phyloP scores from a whole-genome alignment of 2,797 vertebrate species.

The Gallinago nigripennis region DNA sequence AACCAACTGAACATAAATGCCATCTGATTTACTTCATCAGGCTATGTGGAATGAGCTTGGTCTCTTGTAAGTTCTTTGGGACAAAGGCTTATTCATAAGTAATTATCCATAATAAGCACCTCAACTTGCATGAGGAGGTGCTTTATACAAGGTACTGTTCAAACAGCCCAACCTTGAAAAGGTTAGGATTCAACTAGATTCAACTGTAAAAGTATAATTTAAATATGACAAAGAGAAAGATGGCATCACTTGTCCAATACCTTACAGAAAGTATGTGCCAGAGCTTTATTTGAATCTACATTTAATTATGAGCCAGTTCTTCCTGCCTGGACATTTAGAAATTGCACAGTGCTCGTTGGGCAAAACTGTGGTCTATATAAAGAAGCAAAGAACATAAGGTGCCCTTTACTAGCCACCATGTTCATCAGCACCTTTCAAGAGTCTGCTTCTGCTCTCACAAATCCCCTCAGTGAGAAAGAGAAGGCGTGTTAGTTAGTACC shows the following conservation, averaged over 20 bases:
- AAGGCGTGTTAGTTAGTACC: not conserved
- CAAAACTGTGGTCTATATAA: conserved; percentile 26
- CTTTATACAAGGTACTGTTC: conserved; percentile 23
- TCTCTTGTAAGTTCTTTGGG: not conserved
- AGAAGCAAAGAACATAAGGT: conserved; percentile 32
- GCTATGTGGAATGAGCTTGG: conserved; percentile 22
- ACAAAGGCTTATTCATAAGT: conserved; percentile 58
- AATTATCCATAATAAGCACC: conserved; percentile 46
- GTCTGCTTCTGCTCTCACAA: not conserved
- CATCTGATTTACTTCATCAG: conserved; percentile 19
- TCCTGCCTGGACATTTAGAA: conserved; percentile 11
- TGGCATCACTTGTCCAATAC: not conserved
- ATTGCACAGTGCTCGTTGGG: not conserved
- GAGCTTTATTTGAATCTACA: not conserved
- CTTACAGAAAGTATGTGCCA: not conserved
- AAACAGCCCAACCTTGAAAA: not conserved
- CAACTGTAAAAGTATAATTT: not conserved
- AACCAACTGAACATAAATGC: not conserved
- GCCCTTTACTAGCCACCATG: conserved; percentile 21
- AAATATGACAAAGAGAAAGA: not conserved
- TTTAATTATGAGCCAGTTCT: not conserved
- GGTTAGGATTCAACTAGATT: not conserved
- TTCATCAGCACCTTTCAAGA: conserved; percentile 18
- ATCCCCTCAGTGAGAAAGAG: not conserved
- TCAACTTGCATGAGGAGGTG: not conserved